A percentile compares a stretch with the other conserved stretches of the same genome.
These are phyloP conservation scores for Acleris literana DNA, from an alignment of 2,888 invertebrate species.

Conservation along the genomic window DNA sequence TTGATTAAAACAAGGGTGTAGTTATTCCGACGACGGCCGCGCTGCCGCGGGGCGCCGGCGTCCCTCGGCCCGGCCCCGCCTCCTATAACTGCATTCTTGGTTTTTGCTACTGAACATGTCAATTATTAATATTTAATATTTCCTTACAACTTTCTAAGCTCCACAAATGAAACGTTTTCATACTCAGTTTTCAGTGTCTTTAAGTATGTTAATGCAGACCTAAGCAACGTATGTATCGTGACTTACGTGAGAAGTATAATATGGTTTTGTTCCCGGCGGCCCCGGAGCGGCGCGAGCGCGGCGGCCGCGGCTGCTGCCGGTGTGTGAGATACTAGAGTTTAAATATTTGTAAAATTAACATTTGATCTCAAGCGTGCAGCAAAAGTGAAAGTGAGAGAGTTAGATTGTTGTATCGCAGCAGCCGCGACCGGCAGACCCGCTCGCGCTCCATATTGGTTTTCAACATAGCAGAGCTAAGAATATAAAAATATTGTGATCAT, in stretches of 20 bases:
- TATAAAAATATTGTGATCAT: conserved; percentile 83
- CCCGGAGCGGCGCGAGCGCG: conserved; percentile 31
- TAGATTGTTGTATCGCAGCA: conserved; percentile 69
- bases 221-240: conserved; percentile 47
- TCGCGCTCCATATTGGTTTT: conserved; percentile 56
- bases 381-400: conserved; percentile 75
- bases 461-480: conserved; percentile 71
- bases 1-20: conserved; percentile 54
- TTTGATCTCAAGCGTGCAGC: conserved; percentile 84
- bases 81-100: conserved; percentile 43
- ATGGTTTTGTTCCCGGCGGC: conserved; percentile 64
- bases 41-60: background rate
- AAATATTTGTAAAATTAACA: conserved; percentile 80
- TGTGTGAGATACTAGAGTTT: conserved; percentile 78
- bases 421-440: conserved; percentile 58
- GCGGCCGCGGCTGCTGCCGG: conserved; percentile 65
- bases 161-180: conserved; percentile 43
- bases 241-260: conserved; percentile 76
- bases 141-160: conserved; percentile 52
- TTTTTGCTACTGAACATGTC: conserved; percentile 47
- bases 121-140: conserved; percentile 58
- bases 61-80: conserved; percentile 38
- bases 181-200: conserved; percentile 45
- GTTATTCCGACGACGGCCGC: conserved; percentile 27
- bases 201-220: conserved; percentile 55